Percentiles rank a stretch among this genome's conserved stretches.
phyloP scores from a whole-genome alignment of 92 coral and sea anemone genomes.

The Ricordea florida region DNA sequence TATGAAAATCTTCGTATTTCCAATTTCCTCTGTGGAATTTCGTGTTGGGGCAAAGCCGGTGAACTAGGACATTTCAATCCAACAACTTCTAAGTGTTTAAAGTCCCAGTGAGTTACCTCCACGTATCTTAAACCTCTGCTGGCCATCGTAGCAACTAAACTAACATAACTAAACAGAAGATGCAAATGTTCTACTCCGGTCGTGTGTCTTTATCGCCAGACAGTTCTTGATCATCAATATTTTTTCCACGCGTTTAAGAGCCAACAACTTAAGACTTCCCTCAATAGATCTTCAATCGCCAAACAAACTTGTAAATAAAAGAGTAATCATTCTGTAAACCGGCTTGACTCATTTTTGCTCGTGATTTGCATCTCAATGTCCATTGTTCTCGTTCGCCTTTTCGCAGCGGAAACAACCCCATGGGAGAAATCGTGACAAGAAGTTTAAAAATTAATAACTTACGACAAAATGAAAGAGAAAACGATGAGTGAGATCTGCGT shows the following conservation, averaged over 20 bases:
- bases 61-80: constrained; percentile 46
- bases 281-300: constrained; percentile 9
- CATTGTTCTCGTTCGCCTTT: constrained; percentile 28
- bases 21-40: constrained; percentile 48
- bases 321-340: constrained; percentile 8
- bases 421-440: background rate
- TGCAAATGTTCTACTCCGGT: background rate
- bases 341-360: background rate
- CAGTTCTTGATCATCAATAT: background rate
- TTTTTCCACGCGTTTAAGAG: too few relatives aligned
- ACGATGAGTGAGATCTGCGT: too few relatives aligned
- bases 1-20: constrained; percentile 37
- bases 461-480: too few relatives aligned
- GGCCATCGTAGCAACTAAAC: background rate
- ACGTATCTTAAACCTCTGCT: background rate
- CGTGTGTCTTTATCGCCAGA: too few relatives aligned
- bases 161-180: background rate
- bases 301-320: constrained; percentile 36
- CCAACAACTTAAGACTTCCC: too few relatives aligned
- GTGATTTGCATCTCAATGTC: constrained; percentile 18
- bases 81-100: constrained; percentile 61
- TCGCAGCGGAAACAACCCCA: too few relatives aligned
- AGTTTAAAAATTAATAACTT: too few relatives aligned
- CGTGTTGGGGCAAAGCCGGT: constrained; percentile 44
- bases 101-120: constrained; percentile 55